Percentiles rank a stretch among this genome's conserved stretches.
Conservation (phyloP, 2,888 invertebrate species). For the Sesia apiformis region DNA sequence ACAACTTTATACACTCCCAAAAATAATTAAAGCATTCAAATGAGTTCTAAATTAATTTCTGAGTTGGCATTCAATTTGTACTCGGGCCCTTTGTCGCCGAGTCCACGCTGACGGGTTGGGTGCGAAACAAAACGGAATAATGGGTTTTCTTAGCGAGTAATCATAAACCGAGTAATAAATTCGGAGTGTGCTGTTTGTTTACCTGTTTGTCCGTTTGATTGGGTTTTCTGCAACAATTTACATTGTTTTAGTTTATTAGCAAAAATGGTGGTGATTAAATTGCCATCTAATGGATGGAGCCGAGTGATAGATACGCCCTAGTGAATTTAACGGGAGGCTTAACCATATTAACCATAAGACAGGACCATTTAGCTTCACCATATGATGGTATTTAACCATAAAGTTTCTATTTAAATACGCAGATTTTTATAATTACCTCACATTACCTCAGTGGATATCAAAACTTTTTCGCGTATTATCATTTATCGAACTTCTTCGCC, state of each 20-base stretch:
- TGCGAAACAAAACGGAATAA: conserved; percentile 14
- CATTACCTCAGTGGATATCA: too few species aligned
- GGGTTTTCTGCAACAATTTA: background rate
- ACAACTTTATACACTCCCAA: background rate
- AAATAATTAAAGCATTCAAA: conserved; percentile 21
- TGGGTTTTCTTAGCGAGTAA: conserved; percentile 7
- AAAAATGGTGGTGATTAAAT: too few species aligned
- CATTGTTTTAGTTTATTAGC: background rate
- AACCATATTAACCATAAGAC: too few species aligned
- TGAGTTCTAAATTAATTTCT: conserved; percentile 33
- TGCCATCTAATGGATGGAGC: too few species aligned
- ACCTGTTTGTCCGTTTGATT: background rate
- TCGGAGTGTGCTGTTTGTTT: background rate
- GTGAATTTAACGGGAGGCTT: too few species aligned
- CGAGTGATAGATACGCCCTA: too few species aligned
- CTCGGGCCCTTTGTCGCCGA: conserved; percentile 11
- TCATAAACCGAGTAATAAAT: background rate
- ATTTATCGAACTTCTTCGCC: too few species aligned
- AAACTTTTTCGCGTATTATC: too few species aligned
- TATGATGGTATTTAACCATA: too few species aligned
- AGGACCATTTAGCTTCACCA: too few species aligned
- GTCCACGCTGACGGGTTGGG: conserved; percentile 11
- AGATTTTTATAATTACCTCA: too few species aligned
- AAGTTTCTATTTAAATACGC: too few species aligned
- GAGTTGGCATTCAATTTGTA: conserved; percentile 14